Base-by-base conservation (phyloP, 2,888 invertebrate genomes). In the Eupithecia vulgata region DNA sequence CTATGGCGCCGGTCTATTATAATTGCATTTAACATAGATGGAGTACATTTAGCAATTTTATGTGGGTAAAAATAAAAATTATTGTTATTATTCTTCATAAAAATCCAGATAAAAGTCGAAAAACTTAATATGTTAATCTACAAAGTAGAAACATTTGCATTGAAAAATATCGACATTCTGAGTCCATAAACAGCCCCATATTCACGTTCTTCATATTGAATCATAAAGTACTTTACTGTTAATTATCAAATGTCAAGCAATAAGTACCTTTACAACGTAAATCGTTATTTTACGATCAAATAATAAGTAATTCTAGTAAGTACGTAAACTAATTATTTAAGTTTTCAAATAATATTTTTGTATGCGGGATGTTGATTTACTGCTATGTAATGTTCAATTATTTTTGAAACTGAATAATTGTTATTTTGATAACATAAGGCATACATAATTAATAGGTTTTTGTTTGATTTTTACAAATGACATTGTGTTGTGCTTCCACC, bases 321-420 rank as follows among this genome's bases (percentile, higher is more conserved):
- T 64, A 72, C 42, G 62, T 72, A 64, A 61, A 68, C 7, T 35
- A 59, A 68, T 57, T 48, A 35, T 52, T 35, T 45, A 65, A 48
- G 48, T 66, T 69, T 61, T 65, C 5, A 69, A 73, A 73, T 67
- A 64, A 72, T 73, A 68, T 70, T 67, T 67, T 73, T 67, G 21
- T 68, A 66, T 57, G 64, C 70, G 65, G 68, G 71, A 35, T 66
- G 74, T 71, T 71, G n/a, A 71, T 74, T 68, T 68, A 61, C 10
- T 68, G 57, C 17, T 21, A 21, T 4, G 15, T n/a, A 15, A 37
- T n/a, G 21, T 40, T 64, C 10, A n/a, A 64, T 37, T 37, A 64
- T 21, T 35, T 65, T 42, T 34, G 48, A 52, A 52, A 52, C 48
- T n/a, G 48, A 48, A 48, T 37, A n/a, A n/a, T 64, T 37, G 37